Evolutionary conservation across 2,797 vertebrate species (phyloP).

Genomic region (Alectoris magna): DNA sequence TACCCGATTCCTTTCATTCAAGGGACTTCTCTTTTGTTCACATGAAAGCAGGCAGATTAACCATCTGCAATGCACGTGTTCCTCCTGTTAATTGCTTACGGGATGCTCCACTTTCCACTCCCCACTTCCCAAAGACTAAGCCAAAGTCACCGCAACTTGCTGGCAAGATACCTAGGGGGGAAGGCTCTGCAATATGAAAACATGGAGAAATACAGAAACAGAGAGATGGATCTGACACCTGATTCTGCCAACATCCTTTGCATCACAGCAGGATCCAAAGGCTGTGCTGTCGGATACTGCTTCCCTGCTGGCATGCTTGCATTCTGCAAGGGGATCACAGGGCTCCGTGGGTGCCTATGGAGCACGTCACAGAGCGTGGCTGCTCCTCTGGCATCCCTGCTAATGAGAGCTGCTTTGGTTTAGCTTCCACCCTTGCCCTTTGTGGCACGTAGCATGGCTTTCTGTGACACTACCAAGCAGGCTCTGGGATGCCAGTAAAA

Average conservation of each 20-base stretch:
- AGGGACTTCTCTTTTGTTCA: constrained; percentile 74
- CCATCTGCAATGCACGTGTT: constrained; percentile 75
- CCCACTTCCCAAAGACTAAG: constrained; percentile 58
- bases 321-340: constrained; percentile 14
- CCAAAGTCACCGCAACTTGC: constrained; percentile 46
- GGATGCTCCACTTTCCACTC: constrained; percentile 50
- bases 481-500: neutral
- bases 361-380: neutral
- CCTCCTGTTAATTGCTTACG: constrained; percentile 66
- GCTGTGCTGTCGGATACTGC: neutral
- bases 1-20: constrained; percentile 71
- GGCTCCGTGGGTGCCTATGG: constrained; percentile 1
- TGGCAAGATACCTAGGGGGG: constrained; percentile 23
- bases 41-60: constrained; percentile 73
- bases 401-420: constrained; percentile 53
- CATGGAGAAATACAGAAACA: neutral
- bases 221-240: neutral
- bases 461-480: neutral
- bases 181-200: neutral
- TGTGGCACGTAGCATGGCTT: neutral
- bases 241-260: neutral
- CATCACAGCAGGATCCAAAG: neutral
- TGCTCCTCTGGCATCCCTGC: neutral
- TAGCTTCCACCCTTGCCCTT: neutral
- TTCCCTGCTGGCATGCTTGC: neutral